A percentile compares a stretch with the other conserved stretches of the same genome.
Conservation (phyloP, 2,113 vertebrate species). For the Gymnarchus niloticus region DNA sequence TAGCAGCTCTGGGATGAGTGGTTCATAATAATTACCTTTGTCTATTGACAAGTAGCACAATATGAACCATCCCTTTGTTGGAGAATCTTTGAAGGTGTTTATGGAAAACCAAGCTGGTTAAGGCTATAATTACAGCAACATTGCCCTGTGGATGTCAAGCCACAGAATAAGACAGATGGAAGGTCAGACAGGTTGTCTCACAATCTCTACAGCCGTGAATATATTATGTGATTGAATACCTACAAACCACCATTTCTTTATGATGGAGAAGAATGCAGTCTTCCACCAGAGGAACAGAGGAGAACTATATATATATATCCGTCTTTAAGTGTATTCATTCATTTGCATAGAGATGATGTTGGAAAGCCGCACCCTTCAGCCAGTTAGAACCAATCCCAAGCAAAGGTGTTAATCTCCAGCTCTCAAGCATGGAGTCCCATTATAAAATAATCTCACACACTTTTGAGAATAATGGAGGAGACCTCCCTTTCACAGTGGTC, state of each 20-base stretch:
- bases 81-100: neutral
- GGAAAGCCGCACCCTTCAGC: neutral
- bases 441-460: neutral
- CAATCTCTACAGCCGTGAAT: neutral
- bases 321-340: no score
- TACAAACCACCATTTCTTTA: neutral
- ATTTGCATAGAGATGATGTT: neutral
- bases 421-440: neutral
- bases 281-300: neutral
- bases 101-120: neutral
- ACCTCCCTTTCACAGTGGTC: no score
- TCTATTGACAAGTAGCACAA: constrained; percentile 15
- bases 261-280: no score
- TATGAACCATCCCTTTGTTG: neutral
- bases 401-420: neutral
- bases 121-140: constrained; percentile 18
- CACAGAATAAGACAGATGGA: neutral
- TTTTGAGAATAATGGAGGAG: neutral
- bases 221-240: neutral
- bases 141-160: neutral
- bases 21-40: neutral
- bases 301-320: neutral
- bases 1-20: neutral
- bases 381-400: no score
- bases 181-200: neutral